Base-by-base conservation (phyloP, 2,797 vertebrate genomes). In the Poecilia picta region DNA sequence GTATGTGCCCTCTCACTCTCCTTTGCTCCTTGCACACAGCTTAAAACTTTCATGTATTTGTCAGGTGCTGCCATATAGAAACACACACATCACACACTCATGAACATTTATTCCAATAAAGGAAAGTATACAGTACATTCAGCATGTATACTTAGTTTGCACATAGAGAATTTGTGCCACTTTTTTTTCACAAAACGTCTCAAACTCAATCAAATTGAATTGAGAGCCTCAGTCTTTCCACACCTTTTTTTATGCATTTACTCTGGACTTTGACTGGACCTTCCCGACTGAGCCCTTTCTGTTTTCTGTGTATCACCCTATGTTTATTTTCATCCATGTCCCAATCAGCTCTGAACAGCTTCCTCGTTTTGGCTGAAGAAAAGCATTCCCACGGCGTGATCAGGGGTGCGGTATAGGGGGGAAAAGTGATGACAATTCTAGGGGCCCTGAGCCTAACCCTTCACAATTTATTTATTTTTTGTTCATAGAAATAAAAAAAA, bases 21-120 rank as follows among this genome's bases (percentile, higher is more conserved):
- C 72, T 66, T 85, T 33, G 20, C 80, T 84, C 45, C 72, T 84
- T 77, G 85, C 74, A 76, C 41, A 81, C 77, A 84, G 81, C 80
- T 80, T 89, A 83, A 85, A 73, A 82, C 75, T 86, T 89, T 87
- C 77, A 86, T 88, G 76, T 74, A 70, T 87, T 91, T 84, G 80
- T 87, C 47, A 82, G 73, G 72, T 0, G 23, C 33, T 87, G 86
- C 86, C 89, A 70, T 77, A 81, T 84, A 81, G 82, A 72, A 74
- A 71, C 75, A 84, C 80, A 59, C 49, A 53, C 31, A 51, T 15
- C 47, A 53, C 33, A 41, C 49, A n/a, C 31, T 25, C 36, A 78
- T 51, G 75, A 70, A 46, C 87, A 85, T 75, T 87, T 76, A 73
- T 84, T 81, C 73, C 66, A 71, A 45, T 15, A 33, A 62, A 16